Conservation (phyloP, 2,888 invertebrate species). For the Tachina grossa region DNA sequence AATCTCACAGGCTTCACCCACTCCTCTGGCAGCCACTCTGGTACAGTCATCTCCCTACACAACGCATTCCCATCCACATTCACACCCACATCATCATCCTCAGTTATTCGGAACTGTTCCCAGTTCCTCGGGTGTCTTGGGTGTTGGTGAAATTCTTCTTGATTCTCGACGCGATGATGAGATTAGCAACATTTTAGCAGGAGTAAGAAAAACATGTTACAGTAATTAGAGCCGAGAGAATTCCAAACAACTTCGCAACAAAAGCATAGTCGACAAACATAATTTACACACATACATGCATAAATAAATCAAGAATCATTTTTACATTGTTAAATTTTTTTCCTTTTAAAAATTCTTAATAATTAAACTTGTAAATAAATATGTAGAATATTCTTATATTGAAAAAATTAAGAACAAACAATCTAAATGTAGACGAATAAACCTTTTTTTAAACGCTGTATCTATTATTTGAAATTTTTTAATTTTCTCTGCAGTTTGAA, state of each 20-base stretch:
- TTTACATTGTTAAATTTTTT: slow-evolving; percentile 17
- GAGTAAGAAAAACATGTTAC: slow-evolving; percentile 93
- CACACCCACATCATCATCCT: slow-evolving; percentile 55
- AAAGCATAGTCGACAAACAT: neutral
- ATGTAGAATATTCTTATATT: slow-evolving; percentile 9
- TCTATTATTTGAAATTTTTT: neutral
- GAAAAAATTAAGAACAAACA: slow-evolving; percentile 4
- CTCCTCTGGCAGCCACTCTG: slow-evolving; percentile 48
- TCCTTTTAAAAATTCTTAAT: neutral
- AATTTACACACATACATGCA: neutral
- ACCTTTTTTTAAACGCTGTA: slow-evolving; percentile 7
- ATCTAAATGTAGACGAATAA: slow-evolving; percentile 40
- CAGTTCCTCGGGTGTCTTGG: slow-evolving; percentile 47
- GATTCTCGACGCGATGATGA: slow-evolving; percentile 91
- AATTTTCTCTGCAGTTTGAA: too few species aligned
- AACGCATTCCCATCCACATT: slow-evolving; percentile 42
- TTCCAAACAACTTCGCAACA: neutral
- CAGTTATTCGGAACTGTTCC: slow-evolving; percentile 55
- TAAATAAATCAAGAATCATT: neutral
- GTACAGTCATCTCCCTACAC: slow-evolving; percentile 57
- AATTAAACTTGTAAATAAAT: slow-evolving; percentile 49
- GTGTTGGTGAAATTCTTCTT: slow-evolving; percentile 76
- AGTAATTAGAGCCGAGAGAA: slow-evolving; percentile 84
- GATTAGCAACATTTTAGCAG: slow-evolving; percentile 94
- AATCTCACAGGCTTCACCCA: slow-evolving; percentile 47